phyloP scores from a whole-genome alignment of 1,140 invertebrate species.

The Thaumetopoea pityocampa region DNA sequence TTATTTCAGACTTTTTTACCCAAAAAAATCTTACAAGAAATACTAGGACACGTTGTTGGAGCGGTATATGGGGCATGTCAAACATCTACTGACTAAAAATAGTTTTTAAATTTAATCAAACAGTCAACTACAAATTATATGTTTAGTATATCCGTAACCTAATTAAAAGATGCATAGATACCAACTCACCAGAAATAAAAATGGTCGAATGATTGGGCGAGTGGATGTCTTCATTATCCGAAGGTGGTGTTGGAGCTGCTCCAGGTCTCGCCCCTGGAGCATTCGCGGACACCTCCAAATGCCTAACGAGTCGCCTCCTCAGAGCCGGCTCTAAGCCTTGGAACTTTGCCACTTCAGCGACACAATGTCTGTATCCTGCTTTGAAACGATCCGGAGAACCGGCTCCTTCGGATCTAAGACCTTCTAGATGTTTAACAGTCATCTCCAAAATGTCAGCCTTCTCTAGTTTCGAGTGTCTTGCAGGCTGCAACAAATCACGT shows the following conservation, averaged over 20 bases:
- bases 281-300: conserved; percentile 83
- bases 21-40: too few species aligned
- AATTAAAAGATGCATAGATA: too few species aligned
- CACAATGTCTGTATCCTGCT: conserved; percentile 92
- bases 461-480: conserved; percentile 94
- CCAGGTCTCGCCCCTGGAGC: conserved; percentile 56
- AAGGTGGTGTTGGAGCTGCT: conserved; percentile 78
- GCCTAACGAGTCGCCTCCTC: conserved; percentile 83
- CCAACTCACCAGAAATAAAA: conserved; percentile 57
- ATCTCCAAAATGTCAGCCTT: conserved; percentile 98
- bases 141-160: too few species aligned
- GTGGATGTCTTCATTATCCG: conserved; percentile 73
- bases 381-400: conserved; percentile 91
- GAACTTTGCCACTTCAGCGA: conserved; percentile 87
- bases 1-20: too few species aligned
- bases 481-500: conserved; percentile 80
- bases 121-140: too few species aligned
- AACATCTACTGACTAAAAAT: too few species aligned
- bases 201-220: conserved; percentile 64
- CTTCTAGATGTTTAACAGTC: conserved; percentile 95
- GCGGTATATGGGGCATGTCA: too few species aligned
- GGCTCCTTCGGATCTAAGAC: conserved; percentile 85
- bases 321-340: conserved; percentile 83
- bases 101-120: too few species aligned
- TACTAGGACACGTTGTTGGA: too few species aligned